These are phyloP conservation scores for Acronicta leporina DNA, from an alignment of 2,888 invertebrate genomes.

Conservation along the genomic window DNA sequence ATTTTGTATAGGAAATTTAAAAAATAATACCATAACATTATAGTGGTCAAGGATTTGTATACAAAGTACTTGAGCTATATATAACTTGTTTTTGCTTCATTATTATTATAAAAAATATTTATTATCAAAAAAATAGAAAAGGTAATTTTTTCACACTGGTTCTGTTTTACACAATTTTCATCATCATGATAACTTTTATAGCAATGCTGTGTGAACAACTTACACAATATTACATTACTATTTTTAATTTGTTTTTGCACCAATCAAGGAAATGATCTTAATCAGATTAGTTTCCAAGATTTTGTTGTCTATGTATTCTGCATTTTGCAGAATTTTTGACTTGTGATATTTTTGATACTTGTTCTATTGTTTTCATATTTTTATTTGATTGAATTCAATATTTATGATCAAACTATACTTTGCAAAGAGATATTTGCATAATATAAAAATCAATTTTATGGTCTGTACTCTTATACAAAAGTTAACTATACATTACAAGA, in stretches of 20 bases:
- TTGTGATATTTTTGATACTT: slow-evolving; percentile 56
- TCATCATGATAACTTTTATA: not conserved
- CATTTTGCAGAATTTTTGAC: slow-evolving; percentile 42
- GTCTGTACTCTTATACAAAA: slow-evolving; percentile 27
- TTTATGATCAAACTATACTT: slow-evolving; percentile 39
- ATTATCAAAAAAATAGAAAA: slow-evolving; percentile 37
- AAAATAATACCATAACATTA: slow-evolving; percentile 7
- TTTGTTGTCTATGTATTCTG: slow-evolving; percentile 38
- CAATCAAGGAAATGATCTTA: slow-evolving; percentile 39
- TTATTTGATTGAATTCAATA: slow-evolving; percentile 50
- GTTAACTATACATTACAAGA: slow-evolving; percentile 13
- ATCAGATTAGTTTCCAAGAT: slow-evolving; percentile 39
- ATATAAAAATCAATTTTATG: slow-evolving; percentile 12
- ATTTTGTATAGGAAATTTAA: slow-evolving; percentile 20
- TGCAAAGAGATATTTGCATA: slow-evolving; percentile 63
- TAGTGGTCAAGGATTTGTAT: slow-evolving; percentile 20
- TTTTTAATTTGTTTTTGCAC: slow-evolving; percentile 50
- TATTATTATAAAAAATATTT: slow-evolving; percentile 26
- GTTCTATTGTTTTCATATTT: slow-evolving; percentile 54
- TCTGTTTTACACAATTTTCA: slow-evolving; percentile 1
- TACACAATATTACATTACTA: slow-evolving; percentile 33
- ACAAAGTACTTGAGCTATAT: slow-evolving; percentile 7
- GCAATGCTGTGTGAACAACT: slow-evolving; percentile 44
- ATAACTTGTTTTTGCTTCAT: slow-evolving; percentile 59
- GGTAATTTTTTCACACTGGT: slow-evolving; percentile 50